Conservation (phyloP, 2,113 vertebrate genomes). For the Penelope pileata region DNA sequence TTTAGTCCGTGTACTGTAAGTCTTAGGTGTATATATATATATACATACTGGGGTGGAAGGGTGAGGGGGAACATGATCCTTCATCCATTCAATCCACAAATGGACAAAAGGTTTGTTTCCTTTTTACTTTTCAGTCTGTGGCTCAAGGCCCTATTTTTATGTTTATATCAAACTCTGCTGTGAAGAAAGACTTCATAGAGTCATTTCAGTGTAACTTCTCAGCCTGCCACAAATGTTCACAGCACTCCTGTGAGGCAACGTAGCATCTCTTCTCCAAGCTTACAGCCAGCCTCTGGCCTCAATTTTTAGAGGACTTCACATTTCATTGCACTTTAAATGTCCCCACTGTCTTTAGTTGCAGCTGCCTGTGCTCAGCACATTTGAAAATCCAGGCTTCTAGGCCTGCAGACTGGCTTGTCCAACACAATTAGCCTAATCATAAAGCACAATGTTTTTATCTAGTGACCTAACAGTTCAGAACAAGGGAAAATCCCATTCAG, state of each 20-base stretch:
- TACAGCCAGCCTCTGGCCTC: background rate
- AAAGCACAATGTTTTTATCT: constrained; percentile 51
- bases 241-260: background rate
- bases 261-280: background rate
- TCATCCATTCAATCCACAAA: background rate
- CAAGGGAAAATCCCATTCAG: constrained; percentile 1
- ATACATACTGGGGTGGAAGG: background rate
- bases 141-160: background rate
- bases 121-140: background rate
- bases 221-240: background rate
- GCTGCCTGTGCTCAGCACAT: constrained; percentile 24
- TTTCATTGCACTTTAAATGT: constrained; percentile 16
- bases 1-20: background rate
- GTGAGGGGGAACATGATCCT: fast-evolving
- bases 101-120: background rate
- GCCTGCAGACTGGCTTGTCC: constrained; percentile 9
- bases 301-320: background rate
- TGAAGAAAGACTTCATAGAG: background rate
- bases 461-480: constrained; percentile 34
- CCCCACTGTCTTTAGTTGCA: background rate
- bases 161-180: background rate
- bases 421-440: constrained; percentile 42
- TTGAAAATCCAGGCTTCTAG: constrained; percentile 38
- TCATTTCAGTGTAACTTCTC: background rate
- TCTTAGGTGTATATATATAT: background rate